phyloP scores from a whole-genome alignment of 1,140 invertebrate species.

The Drosophila quadrilineata region DNA sequence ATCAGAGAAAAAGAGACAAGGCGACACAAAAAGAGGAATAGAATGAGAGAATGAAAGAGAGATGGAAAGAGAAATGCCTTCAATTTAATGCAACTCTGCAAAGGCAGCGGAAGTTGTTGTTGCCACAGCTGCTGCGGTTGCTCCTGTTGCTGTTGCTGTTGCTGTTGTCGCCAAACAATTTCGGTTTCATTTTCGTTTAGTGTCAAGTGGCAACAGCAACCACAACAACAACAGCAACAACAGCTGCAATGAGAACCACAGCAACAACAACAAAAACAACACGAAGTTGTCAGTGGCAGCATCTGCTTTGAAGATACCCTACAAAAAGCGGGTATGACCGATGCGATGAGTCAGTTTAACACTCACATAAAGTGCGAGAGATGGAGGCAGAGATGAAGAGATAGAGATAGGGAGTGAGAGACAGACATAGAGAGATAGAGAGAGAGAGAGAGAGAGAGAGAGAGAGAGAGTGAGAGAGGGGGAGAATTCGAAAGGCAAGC shows the following conservation, averaged over 20 bases:
- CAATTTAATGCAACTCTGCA: slow-evolving; percentile 49
- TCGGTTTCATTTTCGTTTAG: slow-evolving; percentile 76
- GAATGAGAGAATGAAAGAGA: neutral
- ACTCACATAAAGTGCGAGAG: neutral
- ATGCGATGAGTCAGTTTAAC: neutral
- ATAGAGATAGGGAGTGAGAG: neutral
- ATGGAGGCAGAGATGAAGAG: neutral
- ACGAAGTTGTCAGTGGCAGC: slow-evolving; percentile 47
- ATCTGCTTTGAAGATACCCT: slow-evolving; percentile 30
- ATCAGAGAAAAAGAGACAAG: too few relatives aligned
- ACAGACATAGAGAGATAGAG: too few relatives aligned
- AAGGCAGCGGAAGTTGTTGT: slow-evolving; percentile 43
- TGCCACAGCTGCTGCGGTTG: slow-evolving; percentile 20
- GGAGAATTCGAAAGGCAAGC: too few relatives aligned
- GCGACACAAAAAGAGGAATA: too few relatives aligned
- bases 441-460: neutral
- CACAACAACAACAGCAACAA: slow-evolving; percentile 15
- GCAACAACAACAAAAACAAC: slow-evolving; percentile 20
- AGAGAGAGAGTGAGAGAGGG: neutral
- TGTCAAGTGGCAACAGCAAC: slow-evolving; percentile 60
- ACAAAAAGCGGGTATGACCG: too few relatives aligned
- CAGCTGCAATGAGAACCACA: slow-evolving; percentile 21
- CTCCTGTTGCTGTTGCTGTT: slow-evolving; percentile 26
- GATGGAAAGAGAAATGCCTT: neutral
- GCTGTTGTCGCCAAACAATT: slow-evolving; percentile 54